These are phyloP conservation scores for Capitulum mitella DNA, from an alignment of 2,888 invertebrate genomes.

Conservation along the genomic window DNA sequence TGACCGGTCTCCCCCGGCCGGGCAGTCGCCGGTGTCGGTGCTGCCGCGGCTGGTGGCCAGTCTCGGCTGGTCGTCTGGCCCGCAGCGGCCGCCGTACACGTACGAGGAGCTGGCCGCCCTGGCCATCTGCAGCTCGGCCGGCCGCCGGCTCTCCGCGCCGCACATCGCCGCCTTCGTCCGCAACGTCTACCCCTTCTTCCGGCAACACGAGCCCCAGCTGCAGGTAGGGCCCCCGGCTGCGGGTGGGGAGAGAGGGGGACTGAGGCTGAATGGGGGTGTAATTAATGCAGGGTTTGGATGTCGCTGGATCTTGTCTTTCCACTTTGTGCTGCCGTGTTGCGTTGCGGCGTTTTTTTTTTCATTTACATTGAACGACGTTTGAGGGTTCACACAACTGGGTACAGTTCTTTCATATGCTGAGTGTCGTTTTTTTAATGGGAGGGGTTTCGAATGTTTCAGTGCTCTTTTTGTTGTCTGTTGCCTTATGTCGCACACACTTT, in stretches of 20 bases:
- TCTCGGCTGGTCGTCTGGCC: not conserved
- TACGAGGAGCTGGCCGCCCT: not conserved
- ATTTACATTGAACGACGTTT: too few species aligned
- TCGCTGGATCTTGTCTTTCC: too few species aligned
- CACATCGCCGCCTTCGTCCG: not conserved
- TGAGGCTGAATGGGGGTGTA: not conserved
- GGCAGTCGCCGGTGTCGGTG: not conserved
- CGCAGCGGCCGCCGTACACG: not conserved
- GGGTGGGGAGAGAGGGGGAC: not conserved
- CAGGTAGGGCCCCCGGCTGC: not conserved
- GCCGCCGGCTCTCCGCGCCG: not conserved
- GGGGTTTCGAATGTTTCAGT: too few species aligned
- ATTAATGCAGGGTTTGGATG: not conserved
- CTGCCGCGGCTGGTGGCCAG: not conserved
- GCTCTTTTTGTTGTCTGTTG: too few species aligned
- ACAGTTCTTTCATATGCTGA: too few species aligned
- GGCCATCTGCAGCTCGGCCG: not conserved
- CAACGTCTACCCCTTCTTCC: not conserved
- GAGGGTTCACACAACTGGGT: too few species aligned
- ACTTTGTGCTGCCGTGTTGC: too few species aligned
- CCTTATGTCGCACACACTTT: too few species aligned
- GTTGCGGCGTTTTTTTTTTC: too few species aligned
- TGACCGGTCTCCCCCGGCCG: too few species aligned
- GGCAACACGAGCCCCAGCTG: not conserved
- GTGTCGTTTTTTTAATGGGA: too few species aligned